These are phyloP conservation scores for Lissonota sp. DNA, from an alignment of 2,888 invertebrate genomes.

Conservation along the genomic window DNA sequence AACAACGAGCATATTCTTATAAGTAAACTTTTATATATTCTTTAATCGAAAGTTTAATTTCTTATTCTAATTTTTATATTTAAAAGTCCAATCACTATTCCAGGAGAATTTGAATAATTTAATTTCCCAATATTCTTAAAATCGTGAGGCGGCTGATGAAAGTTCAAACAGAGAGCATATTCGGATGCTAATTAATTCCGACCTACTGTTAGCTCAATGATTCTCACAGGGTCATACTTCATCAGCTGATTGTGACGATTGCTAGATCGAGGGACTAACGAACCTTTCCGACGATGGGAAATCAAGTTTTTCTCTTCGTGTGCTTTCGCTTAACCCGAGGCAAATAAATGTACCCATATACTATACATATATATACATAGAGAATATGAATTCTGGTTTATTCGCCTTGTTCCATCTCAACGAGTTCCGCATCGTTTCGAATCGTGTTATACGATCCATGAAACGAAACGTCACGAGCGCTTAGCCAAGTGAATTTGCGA, in stretches of 20 bases:
- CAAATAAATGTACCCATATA: constrained; percentile 49
- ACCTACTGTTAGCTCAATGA: neutral
- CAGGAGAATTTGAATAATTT: too few species aligned
- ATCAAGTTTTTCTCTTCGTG: constrained; percentile 26
- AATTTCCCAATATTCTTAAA: too few species aligned
- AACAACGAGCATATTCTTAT: too few species aligned
- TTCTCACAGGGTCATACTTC: neutral
- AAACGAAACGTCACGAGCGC: constrained; percentile 48
- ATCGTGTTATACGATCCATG: constrained; percentile 56
- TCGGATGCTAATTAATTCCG: neutral
- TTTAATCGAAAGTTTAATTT: too few species aligned
- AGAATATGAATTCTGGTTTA: constrained; percentile 37
- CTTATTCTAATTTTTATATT: too few species aligned
- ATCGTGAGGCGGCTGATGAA: too few species aligned
- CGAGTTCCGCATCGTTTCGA: constrained; percentile 45
- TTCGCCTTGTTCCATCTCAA: constrained; percentile 41
- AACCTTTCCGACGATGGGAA: constrained; percentile 21
- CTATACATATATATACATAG: neutral
- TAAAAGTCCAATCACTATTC: too few species aligned
- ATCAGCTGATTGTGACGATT: constrained; percentile 23
- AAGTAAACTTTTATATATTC: too few species aligned
- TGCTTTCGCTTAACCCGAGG: constrained; percentile 29
- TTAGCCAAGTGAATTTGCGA: constrained; percentile 37
- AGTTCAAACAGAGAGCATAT: neutral
- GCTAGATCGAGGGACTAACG: constrained; percentile 36